phyloP scores from a whole-genome alignment of 2,113 vertebrate genomes.

The Romanogobio albipinnatus region DNA sequence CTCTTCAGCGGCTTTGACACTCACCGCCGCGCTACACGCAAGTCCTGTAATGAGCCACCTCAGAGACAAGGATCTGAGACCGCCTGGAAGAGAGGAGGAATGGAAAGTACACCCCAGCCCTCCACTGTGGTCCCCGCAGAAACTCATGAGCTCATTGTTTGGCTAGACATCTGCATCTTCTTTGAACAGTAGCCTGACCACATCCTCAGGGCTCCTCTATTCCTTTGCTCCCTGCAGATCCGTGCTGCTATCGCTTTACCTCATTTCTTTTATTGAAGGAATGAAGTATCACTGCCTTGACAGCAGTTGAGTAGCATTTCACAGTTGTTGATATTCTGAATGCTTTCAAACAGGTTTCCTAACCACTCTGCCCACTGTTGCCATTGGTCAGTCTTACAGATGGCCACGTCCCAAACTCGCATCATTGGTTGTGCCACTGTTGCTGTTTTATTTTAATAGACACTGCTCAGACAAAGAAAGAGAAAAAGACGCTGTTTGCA shows the following conservation, averaged over 20 bases:
- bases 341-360: neutral
- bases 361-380: neutral
- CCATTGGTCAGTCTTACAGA: neutral
- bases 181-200: slow-evolving; percentile 51
- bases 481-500: too few species aligned
- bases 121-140: slow-evolving; percentile 57
- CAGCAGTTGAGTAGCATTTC: neutral
- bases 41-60: neutral
- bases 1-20: neutral
- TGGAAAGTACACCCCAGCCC: slow-evolving; percentile 48
- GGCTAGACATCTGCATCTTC: slow-evolving; percentile 67
- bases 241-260: neutral
- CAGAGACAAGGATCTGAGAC: slow-evolving; percentile 15
- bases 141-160: slow-evolving; percentile 75
- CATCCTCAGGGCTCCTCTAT: neutral
- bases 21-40: neutral
- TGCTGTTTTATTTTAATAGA: neutral
- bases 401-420: neutral
- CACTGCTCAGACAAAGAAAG: too few species aligned
- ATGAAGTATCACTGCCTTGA: neutral
- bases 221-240: neutral
- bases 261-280: neutral
- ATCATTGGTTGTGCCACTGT: neutral
- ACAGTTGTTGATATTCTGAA: neutral
- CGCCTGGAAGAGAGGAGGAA: neutral